phyloP scores from a whole-genome alignment of 1,140 invertebrate species.

The Manduca sexta region DNA sequence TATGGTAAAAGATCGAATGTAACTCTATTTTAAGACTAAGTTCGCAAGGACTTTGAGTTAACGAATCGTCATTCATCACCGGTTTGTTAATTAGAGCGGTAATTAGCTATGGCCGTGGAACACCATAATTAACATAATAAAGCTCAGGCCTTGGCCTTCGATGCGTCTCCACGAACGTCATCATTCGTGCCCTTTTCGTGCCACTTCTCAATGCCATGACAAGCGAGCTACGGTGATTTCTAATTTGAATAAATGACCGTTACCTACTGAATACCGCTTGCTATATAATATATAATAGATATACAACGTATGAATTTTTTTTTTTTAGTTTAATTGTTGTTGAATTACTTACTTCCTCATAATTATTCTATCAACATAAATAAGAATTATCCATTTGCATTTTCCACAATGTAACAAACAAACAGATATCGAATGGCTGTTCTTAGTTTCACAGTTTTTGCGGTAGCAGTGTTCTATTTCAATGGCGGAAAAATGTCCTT shows the following conservation, averaged over 20 bases:
- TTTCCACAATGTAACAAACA: background rate
- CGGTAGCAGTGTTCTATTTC: conserved; percentile 37
- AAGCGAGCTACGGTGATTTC: conserved; percentile 2
- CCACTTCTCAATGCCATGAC: conserved; percentile 10
- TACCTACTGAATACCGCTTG: too few species aligned
- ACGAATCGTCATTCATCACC: conserved; percentile 11
- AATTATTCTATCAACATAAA: too few species aligned
- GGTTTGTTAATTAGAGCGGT: conserved; percentile 32
- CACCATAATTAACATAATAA: conserved; percentile 47
- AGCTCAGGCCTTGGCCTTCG: conserved; percentile 42
- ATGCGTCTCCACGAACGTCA: conserved; percentile 9
- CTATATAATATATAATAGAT: too few species aligned
- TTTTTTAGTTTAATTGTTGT: too few species aligned
- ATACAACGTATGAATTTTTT: too few species aligned
- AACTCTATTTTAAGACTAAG: too few species aligned
- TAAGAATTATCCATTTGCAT: too few species aligned
- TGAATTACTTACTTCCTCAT: too few species aligned
- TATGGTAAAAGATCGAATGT: too few species aligned
- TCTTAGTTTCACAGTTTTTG: conserved; percentile 20
- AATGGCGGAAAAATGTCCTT: conserved; percentile 12
- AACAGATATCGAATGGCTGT: background rate
- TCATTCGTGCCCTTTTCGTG: conserved; percentile 5
- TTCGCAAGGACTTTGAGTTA: background rate
- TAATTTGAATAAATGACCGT: too few species aligned
- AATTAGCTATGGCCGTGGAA: conserved; percentile 29